Evolutionary conservation across 2,113 vertebrate genomes (phyloP).

Genomic region (Engraulis encrasicolus): DNA sequence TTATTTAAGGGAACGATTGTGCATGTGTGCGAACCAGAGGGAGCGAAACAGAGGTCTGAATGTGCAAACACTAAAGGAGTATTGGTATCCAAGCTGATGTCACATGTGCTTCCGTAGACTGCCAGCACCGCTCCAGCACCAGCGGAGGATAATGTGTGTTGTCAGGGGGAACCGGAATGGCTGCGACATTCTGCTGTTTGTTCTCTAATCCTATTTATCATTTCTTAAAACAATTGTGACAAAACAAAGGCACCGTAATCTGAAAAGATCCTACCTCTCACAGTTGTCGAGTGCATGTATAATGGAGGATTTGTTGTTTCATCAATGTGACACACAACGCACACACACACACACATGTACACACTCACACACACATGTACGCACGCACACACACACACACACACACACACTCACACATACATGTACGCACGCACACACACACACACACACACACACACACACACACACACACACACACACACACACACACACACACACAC

Average conservation of each 20-base stretch:
- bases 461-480: no score
- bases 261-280: background rate
- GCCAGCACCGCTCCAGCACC: background rate
- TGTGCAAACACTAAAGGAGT: background rate
- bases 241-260: background rate
- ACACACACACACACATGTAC: background rate
- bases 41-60: no score
- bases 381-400: background rate
- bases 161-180: background rate
- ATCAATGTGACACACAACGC: background rate
- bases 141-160: background rate
- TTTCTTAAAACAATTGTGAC: constrained; percentile 4
- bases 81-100: background rate
- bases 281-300: background rate
- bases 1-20: background rate
- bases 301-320: background rate
- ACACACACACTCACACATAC: no score
- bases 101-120: background rate
- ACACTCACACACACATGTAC: background rate
- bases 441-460: no score
- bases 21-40: background rate
- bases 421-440: no score
- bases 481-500: no score
- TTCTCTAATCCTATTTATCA: constrained; percentile 12
- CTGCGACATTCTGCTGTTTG: background rate